Percentiles rank a stretch among this genome's conserved stretches.
These are phyloP conservation scores for Drosophila mimetica DNA, from an alignment of 2,888 invertebrate species.

Conservation along the genomic window DNA sequence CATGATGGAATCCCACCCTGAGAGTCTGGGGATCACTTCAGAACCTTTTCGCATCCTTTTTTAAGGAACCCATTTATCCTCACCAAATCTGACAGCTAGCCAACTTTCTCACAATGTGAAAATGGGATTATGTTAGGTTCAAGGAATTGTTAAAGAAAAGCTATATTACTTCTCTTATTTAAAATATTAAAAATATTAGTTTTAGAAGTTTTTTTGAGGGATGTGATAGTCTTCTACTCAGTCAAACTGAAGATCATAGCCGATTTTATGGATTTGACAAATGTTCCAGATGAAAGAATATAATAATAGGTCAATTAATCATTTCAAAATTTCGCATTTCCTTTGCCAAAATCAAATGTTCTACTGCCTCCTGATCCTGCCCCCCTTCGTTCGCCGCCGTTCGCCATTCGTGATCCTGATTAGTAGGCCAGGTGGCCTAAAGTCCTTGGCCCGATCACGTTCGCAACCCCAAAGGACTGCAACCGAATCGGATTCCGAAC, in stretches of 20 bases:
- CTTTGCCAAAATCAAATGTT: background rate
- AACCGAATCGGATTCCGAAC: constrained; percentile 18
- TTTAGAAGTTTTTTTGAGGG: too few species aligned
- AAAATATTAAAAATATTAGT: too few species aligned
- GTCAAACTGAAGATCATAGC: too few species aligned
- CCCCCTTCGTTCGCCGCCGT: background rate
- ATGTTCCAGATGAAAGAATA: too few species aligned
- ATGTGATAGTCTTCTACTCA: too few species aligned
- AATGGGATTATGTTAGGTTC: background rate
- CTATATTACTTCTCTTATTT: too few species aligned
- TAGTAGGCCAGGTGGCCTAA: constrained; percentile 61
- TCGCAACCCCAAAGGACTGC: constrained; percentile 24
- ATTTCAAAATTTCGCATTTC: background rate
- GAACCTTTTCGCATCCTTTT: background rate
- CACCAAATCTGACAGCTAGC: background rate
- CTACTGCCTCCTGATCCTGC: background rate
- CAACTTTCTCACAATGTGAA: background rate
- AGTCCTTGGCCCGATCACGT: constrained; percentile 16
- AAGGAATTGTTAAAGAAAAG: background rate
- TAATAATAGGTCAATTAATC: background rate
- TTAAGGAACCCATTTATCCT: background rate
- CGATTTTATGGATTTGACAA: too few species aligned
- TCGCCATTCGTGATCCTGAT: constrained; percentile 48
- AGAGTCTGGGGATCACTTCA: background rate
- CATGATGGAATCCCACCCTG: background rate